phyloP scores from a whole-genome alignment of 2,797 vertebrate genomes.

The Naso thynnoides region DNA sequence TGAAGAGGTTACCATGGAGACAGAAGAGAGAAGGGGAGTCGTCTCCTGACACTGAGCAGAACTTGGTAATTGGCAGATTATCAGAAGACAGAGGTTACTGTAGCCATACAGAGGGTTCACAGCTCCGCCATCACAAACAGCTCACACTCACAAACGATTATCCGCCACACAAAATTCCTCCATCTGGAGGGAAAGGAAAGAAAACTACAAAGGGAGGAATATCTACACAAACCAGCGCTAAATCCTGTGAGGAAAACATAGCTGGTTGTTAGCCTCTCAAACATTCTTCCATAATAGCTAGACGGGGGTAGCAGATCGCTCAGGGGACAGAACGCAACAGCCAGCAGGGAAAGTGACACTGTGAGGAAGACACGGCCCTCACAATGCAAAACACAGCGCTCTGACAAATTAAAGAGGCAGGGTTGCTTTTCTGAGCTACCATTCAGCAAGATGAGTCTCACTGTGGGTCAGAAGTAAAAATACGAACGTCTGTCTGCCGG shows the following conservation, averaged over 20 bases:
- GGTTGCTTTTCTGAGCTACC: slow-evolving; percentile 25
- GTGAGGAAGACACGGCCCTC: slow-evolving; percentile 27
- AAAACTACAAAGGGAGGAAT: slow-evolving; percentile 8
- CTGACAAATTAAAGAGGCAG: slow-evolving; percentile 33
- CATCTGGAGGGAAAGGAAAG: neutral
- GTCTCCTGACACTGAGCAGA: slow-evolving; percentile 38
- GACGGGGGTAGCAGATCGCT: slow-evolving; percentile 25
- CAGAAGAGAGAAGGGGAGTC: slow-evolving; percentile 12
- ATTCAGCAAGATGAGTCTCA: slow-evolving; percentile 23
- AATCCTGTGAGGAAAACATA: slow-evolving; percentile 28
- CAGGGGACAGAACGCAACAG: slow-evolving; percentile 31
- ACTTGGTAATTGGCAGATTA: slow-evolving; percentile 66
- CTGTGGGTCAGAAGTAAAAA: slow-evolving; percentile 36
- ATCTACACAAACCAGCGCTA: neutral
- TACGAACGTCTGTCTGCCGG: slow-evolving; percentile 14
- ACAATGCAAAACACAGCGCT: neutral
- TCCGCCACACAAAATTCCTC: neutral
- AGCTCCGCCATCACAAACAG: slow-evolving; percentile 15
- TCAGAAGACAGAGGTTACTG: slow-evolving; percentile 54
- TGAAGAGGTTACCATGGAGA: slow-evolving; percentile 72
- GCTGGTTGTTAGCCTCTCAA: neutral
- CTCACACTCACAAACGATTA: slow-evolving; percentile 2
- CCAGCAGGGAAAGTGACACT: slow-evolving; percentile 34
- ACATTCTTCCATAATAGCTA: slow-evolving; percentile 27
- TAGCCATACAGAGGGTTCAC: slow-evolving; percentile 22